Percentiles rank a stretch among this genome's conserved stretches.
phyloP scores from a whole-genome alignment of 2,888 invertebrate genomes.

The Hydrotaea diabolus region DNA sequence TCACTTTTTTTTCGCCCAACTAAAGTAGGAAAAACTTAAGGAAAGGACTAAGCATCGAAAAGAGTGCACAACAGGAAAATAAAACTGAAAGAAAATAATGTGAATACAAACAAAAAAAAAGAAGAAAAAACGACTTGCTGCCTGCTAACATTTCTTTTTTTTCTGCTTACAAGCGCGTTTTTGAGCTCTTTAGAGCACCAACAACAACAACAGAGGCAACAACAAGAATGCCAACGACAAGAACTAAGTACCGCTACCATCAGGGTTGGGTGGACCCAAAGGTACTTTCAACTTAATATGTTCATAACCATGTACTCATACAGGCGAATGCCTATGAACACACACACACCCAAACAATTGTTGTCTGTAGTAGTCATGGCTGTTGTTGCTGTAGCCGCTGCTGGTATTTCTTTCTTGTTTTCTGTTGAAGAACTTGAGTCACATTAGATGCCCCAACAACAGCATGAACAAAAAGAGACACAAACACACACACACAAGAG shows the following conservation, averaged over 20 bases:
- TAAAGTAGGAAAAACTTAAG: slow-evolving; percentile 19
- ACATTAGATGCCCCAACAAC: slow-evolving; percentile 3
- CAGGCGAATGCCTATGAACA: not conserved
- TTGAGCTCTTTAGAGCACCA: not conserved
- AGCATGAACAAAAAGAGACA: not conserved
- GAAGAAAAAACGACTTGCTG: not conserved
- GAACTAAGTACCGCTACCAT: not conserved
- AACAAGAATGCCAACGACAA: slow-evolving; percentile 10
- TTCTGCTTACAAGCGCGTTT: slow-evolving; percentile 32
- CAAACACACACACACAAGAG: too few species aligned
- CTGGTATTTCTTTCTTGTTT: not conserved
- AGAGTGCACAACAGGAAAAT: not conserved
- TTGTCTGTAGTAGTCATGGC: slow-evolving; percentile 1
- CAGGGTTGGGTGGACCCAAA: slow-evolving; percentile 1
- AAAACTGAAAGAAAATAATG: not conserved
- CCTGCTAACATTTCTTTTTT: slow-evolving; percentile 14
- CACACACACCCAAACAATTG: too few species aligned
- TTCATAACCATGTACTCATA: slow-evolving; percentile 8
- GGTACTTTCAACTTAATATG: slow-evolving; percentile 31
- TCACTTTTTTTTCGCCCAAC: slow-evolving; percentile 14
- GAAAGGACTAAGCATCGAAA: slow-evolving; percentile 10
- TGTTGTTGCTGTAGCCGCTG: not conserved
- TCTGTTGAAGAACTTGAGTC: slow-evolving; percentile 14
- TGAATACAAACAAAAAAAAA: not conserved
- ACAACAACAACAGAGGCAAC: too few species aligned